phyloP scores from a whole-genome alignment of 1,140 invertebrate species.

The Grapholita molesta region DNA sequence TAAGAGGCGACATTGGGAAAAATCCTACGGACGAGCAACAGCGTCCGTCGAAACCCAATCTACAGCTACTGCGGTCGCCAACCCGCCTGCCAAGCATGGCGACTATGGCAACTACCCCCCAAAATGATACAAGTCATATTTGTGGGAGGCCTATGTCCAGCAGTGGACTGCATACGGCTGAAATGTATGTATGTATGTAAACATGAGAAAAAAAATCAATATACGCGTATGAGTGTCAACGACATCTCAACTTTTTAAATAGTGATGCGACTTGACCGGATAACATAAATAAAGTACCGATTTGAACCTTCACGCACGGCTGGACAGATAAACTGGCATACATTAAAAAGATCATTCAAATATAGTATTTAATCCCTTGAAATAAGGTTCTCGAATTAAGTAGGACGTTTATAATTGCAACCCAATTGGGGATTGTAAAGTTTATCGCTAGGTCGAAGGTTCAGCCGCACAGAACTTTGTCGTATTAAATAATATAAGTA shows the following conservation, averaged over 20 bases:
- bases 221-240: neutral
- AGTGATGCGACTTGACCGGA: constrained; percentile 7
- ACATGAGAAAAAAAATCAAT: neutral
- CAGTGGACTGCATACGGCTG: no score
- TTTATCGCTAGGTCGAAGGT: neutral
- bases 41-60: no score
- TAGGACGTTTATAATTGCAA: neutral
- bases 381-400: neutral
- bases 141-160: no score
- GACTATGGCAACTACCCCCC: no score
- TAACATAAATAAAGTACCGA: neutral
- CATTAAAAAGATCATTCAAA: neutral
- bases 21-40: no score
- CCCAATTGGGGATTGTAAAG: neutral
- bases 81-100: no score
- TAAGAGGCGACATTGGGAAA: no score
- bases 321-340: neutral
- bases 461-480: neutral
- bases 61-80: no score
- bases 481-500: neutral
- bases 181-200: no score
- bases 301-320: neutral
- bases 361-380: neutral
- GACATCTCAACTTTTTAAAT: neutral
- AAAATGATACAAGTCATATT: no score